These are phyloP conservation scores for Lagocephalus sceleratus DNA, from an alignment of 2,797 vertebrate species.

Conservation along the genomic window DNA sequence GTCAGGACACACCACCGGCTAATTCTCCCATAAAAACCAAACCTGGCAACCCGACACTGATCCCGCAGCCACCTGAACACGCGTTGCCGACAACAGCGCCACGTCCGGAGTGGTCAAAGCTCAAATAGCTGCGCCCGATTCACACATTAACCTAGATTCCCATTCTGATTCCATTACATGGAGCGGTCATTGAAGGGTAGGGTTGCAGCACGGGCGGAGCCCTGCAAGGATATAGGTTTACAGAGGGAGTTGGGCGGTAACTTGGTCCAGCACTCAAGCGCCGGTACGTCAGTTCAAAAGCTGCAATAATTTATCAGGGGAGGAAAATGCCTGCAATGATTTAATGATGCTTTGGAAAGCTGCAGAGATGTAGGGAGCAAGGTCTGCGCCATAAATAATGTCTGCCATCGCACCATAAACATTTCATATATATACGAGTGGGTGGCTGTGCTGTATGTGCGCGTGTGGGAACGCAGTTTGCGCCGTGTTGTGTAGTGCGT, in stretches of 20 bases:
- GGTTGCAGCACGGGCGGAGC: constrained; percentile 38
- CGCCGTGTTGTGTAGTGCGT: constrained; percentile 22
- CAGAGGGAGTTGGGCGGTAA: constrained; percentile 45
- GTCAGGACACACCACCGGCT: constrained; percentile 54
- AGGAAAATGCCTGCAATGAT: constrained; percentile 53
- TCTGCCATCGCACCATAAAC: constrained; percentile 40
- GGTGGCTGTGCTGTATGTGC: constrained; percentile 8
- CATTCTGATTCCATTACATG: constrained; percentile 48
- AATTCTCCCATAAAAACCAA: constrained; percentile 48
- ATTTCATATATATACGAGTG: constrained; percentile 21
- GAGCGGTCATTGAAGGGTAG: constrained; percentile 24
- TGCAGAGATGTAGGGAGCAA: constrained; percentile 22
- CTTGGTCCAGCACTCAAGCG: constrained; percentile 32
- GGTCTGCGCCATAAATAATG: constrained; percentile 42
- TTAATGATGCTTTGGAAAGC: constrained; percentile 58
- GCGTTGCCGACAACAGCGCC: background rate
- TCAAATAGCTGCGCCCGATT: constrained; percentile 45
- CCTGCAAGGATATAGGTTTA: constrained; percentile 47
- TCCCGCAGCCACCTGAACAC: constrained; percentile 17
- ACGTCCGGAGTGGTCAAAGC: constrained; percentile 36
- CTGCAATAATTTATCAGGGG: constrained; percentile 40
- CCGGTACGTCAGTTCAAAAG: constrained; percentile 53
- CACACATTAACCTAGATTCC: constrained; percentile 55
- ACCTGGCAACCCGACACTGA: constrained; percentile 57
- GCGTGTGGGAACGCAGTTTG: constrained; percentile 33